Conservation (phyloP, 2,888 invertebrate species). For the Zhuqinia jingwanae region DNA sequence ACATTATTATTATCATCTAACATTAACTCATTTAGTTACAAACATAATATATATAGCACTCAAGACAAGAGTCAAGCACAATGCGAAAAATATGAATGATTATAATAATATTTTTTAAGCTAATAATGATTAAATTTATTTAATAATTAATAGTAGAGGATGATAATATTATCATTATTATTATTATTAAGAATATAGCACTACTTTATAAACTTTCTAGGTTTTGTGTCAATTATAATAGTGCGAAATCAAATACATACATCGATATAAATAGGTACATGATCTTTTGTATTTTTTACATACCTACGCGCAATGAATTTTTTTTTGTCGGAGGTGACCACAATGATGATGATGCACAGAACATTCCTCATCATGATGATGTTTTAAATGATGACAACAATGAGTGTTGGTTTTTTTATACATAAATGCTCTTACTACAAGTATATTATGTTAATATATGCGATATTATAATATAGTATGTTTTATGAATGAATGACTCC, state of each 20-base stretch:
- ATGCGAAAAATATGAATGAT: no score
- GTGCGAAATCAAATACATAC: conserved; percentile 37
- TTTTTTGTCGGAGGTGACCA: conserved; percentile 38
- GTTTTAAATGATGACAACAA: conserved; percentile 29
- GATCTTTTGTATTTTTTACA: conserved; percentile 35
- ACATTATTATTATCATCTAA: no score
- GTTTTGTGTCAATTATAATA: conserved; percentile 32
- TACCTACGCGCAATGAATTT: conserved; percentile 26
- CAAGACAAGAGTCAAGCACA: no score
- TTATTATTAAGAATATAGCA: conserved; percentile 24
- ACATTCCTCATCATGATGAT: conserved; percentile 41
- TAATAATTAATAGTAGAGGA: no score
- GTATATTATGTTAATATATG: conserved; percentile 36
- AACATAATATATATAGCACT: no score
- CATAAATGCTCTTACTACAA: conserved; percentile 46
- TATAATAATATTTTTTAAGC: no score
- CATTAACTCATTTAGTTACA: no score
- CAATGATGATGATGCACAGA: conserved; percentile 55
- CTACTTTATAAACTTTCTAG: conserved; percentile 28
- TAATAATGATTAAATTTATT: no score
- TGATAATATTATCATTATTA: not conserved
- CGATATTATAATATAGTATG: conserved; percentile 32
- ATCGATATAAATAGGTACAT: conserved; percentile 41
- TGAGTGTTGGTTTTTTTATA: conserved; percentile 21
- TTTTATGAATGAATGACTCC: conserved; percentile 62